Evolutionary conservation across 2,113 vertebrate genomes (phyloP).

Genomic region (Salvator merianae): DNA sequence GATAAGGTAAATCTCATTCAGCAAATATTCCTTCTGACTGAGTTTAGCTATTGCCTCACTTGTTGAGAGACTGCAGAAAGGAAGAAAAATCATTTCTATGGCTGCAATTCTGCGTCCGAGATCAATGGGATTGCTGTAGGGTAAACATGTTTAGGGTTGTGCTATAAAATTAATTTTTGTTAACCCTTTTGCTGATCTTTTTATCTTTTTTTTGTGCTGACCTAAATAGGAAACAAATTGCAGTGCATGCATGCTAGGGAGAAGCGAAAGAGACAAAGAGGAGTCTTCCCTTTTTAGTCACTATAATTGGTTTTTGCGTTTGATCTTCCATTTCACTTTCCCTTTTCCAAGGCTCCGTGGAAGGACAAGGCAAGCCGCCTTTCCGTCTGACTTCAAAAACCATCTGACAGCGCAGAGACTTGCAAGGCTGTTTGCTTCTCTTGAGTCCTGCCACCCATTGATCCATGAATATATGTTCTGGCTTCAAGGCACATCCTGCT

Average conservation of each 20-base stretch:
- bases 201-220: background rate
- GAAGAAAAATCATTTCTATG: background rate
- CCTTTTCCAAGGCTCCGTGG: constrained; percentile 47
- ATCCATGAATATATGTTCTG: constrained; percentile 71
- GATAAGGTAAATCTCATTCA: no score
- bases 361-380: constrained; percentile 63
- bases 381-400: constrained; percentile 64
- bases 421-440: constrained; percentile 59
- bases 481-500: constrained; percentile 64
- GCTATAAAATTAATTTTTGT: background rate
- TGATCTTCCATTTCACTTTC: constrained; percentile 37
- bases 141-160: background rate
- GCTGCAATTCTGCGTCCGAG: background rate
- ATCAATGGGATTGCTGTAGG: background rate
- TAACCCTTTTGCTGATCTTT: background rate
- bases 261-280: background rate
- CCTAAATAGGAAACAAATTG: background rate
- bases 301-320: constrained; percentile 32
- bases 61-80: background rate
- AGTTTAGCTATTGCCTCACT: no score
- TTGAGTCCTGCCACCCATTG: constrained; percentile 65
- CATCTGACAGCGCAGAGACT: constrained; percentile 59
- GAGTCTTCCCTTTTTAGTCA: constrained; percentile 27
- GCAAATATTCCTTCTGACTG: no score
- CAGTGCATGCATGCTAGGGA: background rate